A percentile compares a stretch with the other conserved stretches of the same genome.
phyloP scores from a whole-genome alignment of 2,113 vertebrate species.

The Etheostoma spectabile region DNA sequence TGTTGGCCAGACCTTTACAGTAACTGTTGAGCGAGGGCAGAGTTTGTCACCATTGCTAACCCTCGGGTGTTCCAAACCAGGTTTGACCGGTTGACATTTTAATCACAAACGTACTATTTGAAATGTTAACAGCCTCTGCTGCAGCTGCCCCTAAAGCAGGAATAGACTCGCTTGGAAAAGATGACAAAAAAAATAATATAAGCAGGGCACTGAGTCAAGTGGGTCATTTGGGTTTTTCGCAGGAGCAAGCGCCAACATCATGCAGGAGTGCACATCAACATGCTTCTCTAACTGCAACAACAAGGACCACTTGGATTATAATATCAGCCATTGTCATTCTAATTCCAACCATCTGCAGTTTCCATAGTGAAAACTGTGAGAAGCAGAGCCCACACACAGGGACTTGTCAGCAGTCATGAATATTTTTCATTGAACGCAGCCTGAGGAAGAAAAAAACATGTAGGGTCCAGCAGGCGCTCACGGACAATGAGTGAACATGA shows the following conservation, averaged over 20 bases:
- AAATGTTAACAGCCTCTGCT: constrained; percentile 28
- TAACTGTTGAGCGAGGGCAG: constrained; percentile 30
- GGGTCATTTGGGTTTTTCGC: constrained; percentile 28
- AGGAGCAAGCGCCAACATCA: constrained; percentile 12
- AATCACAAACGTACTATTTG: constrained; percentile 10
- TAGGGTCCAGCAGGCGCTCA: constrained; percentile 28
- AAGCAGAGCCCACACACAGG: constrained; percentile 64
- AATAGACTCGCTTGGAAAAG: background rate
- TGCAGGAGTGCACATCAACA: constrained; percentile 21
- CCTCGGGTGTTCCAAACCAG: constrained; percentile 37
- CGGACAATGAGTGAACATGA: constrained; percentile 10
- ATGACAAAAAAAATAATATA: background rate
- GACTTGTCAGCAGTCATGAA: constrained; percentile 65
- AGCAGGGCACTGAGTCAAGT: constrained; percentile 38
- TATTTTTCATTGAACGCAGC: constrained; percentile 60
- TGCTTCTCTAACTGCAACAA: constrained; percentile 41
- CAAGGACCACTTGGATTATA: constrained; percentile 59
- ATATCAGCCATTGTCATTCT: constrained; percentile 69
- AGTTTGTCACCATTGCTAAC: constrained; percentile 26
- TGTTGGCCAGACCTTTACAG: constrained; percentile 37
- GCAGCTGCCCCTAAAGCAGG: background rate
- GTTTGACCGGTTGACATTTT: constrained; percentile 48
- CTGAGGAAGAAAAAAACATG: constrained; percentile 9
- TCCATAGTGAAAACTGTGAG: constrained; percentile 75
- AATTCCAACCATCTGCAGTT: constrained; percentile 70